Evolutionary conservation across 2,113 vertebrate genomes (phyloP).

Genomic region (Microcebus griseorufus): DNA sequence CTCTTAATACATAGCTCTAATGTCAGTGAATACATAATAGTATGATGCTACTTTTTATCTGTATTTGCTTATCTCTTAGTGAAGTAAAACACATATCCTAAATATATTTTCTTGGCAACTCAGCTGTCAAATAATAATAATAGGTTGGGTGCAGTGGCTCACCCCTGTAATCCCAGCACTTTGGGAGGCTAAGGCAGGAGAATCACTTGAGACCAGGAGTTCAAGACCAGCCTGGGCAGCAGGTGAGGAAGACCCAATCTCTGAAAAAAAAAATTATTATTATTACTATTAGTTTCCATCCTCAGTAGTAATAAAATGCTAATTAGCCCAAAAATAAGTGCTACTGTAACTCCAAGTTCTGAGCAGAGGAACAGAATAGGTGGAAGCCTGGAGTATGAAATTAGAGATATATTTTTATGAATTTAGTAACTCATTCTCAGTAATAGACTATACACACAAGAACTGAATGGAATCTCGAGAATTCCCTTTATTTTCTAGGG

Average conservation of each 20-base stretch:
- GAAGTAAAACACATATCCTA: not conserved
- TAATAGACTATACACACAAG: not conserved
- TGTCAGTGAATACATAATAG: not conserved
- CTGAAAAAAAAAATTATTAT: no score
- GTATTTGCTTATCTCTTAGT: conserved; percentile 37
- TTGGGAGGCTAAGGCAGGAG: no score
- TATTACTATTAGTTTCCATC: not conserved
- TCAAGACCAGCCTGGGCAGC: no score
- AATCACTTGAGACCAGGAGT: no score
- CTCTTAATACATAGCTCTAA: conserved; percentile 31
- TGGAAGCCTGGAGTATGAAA: not conserved
- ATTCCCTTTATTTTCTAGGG: no score
- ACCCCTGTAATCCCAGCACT: no score
- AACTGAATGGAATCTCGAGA: not conserved
- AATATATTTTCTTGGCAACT: not conserved
- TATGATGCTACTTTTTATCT: not conserved
- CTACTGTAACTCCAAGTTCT: not conserved
- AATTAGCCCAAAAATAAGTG: not conserved
- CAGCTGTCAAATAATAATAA: not conserved
- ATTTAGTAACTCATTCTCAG: not conserved
- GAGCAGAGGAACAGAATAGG: not conserved
- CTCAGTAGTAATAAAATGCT: not conserved
- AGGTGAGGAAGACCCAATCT: no score
- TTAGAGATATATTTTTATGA: conserved; percentile 37
- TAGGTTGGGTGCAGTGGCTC: no score